Base-by-base conservation (phyloP, 30 jellyfish, hydroid and myxozoan genomes). In the Turritopsis rubra region DNA sequence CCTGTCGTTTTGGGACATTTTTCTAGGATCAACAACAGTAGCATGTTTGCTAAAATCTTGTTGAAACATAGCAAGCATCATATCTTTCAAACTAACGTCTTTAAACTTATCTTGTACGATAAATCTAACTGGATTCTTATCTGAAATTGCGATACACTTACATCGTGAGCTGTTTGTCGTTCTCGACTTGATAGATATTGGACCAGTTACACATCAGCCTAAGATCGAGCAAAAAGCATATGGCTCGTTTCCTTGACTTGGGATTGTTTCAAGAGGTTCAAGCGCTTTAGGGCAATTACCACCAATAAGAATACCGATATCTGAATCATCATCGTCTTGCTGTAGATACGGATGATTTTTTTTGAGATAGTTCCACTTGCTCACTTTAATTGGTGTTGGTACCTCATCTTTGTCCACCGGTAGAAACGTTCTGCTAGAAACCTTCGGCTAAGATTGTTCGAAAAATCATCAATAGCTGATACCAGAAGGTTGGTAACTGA, bases 1-100 rank as follows among this genome's bases (percentile, higher is more conserved):
- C 65, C 27, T 7, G 28, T 80, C 87, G 82, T 80, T 28, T 54
- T 22, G 65, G 68, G 65, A 80, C 27, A 80, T 53, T 72, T 65
- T 53, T 80, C 65, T 82, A 8, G 65, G 60, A 18, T 71, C 87
- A 22, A 81, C 87, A 8, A 65, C 29, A 25, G 21, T 53, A 52
- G 85, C 18, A 7, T 66, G 27, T 24, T 80, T 21, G 29, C 30
- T 29, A 17, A 52, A 30, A 25, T 52, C 81, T 54, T 20, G 22
- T 24, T 53, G 86, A 8, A 54, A 54, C 80, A 71, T 71, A 19
- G 19, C 18, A 17, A 71, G 80, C 80, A 71, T 24, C 80, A 24
- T 71, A 16, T 71, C 80, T 71, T 19, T 23, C 80, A 71, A 24
- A 19, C 80, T 28, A 24, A 16, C 28, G 20, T 71, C 80, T 23